Percentiles rank a stretch among this genome's conserved stretches.
These are phyloP conservation scores for Cylloceria caligata DNA, from an alignment of 2,888 invertebrate species.

Conservation along the genomic window DNA sequence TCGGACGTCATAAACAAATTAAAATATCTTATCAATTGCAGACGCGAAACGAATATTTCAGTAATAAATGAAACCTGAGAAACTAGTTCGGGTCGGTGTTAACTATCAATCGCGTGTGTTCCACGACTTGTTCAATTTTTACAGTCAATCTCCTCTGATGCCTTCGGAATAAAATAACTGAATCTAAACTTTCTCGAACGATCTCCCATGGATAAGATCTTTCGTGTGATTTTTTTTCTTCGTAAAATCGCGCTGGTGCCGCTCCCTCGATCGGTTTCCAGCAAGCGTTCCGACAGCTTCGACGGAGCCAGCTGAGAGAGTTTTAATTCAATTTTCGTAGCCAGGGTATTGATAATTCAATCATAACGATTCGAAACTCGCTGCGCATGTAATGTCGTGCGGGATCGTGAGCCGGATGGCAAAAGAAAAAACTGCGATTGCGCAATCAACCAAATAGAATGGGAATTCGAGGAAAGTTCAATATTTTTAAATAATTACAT, in stretches of 20 bases:
- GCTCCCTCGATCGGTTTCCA: constrained; percentile 26
- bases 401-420: constrained; percentile 20
- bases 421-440: not conserved
- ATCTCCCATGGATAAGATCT: constrained; percentile 61
- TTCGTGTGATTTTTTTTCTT: constrained; percentile 37
- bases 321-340: constrained; percentile 64
- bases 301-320: constrained; percentile 50
- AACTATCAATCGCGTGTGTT: constrained; percentile 1
- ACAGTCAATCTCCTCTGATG: constrained; percentile 29
- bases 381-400: constrained; percentile 46
- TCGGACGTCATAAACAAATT: not conserved
- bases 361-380: constrained; percentile 56
- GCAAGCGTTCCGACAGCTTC: constrained; percentile 27
- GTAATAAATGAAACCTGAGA: not conserved
- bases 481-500: constrained; percentile 7
- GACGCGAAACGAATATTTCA: not conserved
- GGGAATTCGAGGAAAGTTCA: not conserved
- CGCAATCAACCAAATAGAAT: constrained; percentile 4
- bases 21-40: not conserved
- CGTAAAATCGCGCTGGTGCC: constrained; percentile 30
- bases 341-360: constrained; percentile 61
- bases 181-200: constrained; percentile 54
- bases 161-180: constrained; percentile 52
- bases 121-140: constrained; percentile 20
- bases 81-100: not conserved